Evolutionary conservation across 2,888 invertebrate genomes (phyloP).

Genomic region (Ptycholaimellus sp.): DNA sequence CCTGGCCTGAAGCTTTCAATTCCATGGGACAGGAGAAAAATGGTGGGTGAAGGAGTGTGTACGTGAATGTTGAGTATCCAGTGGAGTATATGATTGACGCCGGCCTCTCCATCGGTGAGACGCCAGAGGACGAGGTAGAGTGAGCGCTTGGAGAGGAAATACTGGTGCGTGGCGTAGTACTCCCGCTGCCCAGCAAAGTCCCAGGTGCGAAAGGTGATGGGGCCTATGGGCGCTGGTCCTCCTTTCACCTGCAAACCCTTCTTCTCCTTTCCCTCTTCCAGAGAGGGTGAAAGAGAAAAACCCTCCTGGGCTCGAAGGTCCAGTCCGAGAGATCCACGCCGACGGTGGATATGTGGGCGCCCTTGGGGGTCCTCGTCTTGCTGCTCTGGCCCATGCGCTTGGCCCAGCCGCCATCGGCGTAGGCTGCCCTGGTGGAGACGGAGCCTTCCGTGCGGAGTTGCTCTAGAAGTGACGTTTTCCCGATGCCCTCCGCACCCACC

Average conservation of each 20-base stretch:
- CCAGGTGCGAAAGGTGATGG: conserved; percentile 69
- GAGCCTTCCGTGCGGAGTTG: conserved; percentile 63
- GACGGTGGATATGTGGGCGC: conserved; percentile 69
- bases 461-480: conserved; percentile 64
- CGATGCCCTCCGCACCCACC: conserved; percentile 42
- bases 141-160: conserved; percentile 78
- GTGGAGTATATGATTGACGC: conserved; percentile 63
- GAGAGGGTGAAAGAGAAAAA: no score
- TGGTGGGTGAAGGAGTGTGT: neutral
- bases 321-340: conserved; percentile 91
- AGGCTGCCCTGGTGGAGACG: conserved; percentile 34
- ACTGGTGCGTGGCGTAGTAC: conserved; percentile 94
- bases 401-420: conserved; percentile 48
- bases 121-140: conserved; percentile 84
- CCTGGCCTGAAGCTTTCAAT: conserved; percentile 40
- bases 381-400: conserved; percentile 74
- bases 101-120: conserved; percentile 66
- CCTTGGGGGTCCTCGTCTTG: conserved; percentile 46
- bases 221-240: conserved; percentile 41
- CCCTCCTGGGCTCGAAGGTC: conserved; percentile 63
- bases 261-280: conserved; percentile 49
- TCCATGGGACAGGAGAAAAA: neutral
- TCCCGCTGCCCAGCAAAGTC: conserved; percentile 93
- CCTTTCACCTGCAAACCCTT: conserved; percentile 19
- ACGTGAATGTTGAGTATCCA: conserved; percentile 86